These are phyloP conservation scores for Oryzias woworae DNA, from an alignment of 2,113 vertebrate species.

Conservation along the genomic window DNA sequence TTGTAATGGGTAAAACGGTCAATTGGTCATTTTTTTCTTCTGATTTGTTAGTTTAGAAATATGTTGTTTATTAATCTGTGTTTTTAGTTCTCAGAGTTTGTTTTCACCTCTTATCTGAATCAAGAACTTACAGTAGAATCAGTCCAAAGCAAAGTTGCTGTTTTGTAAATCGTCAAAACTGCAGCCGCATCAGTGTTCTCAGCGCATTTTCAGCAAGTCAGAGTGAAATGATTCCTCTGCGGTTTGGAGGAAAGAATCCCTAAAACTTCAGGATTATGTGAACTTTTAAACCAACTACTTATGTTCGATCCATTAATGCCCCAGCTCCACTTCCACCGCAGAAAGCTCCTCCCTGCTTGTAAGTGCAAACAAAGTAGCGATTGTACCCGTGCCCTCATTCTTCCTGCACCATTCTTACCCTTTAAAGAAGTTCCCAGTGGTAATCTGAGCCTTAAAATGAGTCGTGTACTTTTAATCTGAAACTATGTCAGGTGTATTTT, in stretches of 20 bases:
- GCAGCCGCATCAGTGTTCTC: neutral
- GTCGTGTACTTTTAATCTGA: constrained; percentile 5
- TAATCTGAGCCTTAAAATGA: constrained; percentile 21
- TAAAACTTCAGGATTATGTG: constrained; percentile 16
- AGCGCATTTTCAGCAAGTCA: constrained; percentile 1
- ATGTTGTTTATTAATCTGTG: no score
- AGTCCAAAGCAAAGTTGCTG: no score
- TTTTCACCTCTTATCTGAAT: no score
- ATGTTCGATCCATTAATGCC: constrained; percentile 53
- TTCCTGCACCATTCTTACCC: constrained; percentile 40
- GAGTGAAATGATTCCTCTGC: constrained; percentile 7
- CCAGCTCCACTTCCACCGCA: constrained; percentile 33
- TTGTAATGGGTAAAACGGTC: no score
- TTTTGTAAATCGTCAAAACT: no score
- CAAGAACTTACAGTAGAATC: no score
- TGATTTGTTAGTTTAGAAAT: no score
- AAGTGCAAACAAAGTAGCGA: constrained; percentile 68
- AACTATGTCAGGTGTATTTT: constrained; percentile 28
- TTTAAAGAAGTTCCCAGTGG: constrained; percentile 53
- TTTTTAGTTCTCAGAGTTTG: no score
- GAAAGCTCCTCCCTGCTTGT: constrained; percentile 30
- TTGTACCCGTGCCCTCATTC: constrained; percentile 70
- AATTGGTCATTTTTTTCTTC: no score
- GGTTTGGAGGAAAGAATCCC: constrained; percentile 2
- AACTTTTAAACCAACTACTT: constrained; percentile 30